These are phyloP conservation scores for Psilopogon haemacephalus DNA, from an alignment of 2,113 vertebrate genomes.

Conservation along the genomic window DNA sequence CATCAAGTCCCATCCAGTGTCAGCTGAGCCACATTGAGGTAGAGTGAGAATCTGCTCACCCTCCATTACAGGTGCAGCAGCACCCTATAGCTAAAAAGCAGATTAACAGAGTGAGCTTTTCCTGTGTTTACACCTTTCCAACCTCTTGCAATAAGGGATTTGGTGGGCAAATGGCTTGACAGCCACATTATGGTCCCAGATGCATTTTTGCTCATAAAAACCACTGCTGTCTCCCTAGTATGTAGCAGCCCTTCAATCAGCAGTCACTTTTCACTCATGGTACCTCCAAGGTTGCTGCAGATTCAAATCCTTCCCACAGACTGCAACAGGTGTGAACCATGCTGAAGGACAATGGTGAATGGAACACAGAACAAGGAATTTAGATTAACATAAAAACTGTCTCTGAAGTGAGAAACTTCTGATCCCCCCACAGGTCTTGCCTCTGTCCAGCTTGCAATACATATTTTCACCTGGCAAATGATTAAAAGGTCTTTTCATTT, in stretches of 20 bases:
- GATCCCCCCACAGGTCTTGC: not conserved
- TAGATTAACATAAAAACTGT: not conserved
- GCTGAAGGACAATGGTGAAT: not conserved
- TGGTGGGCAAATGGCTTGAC: not conserved
- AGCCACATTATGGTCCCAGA: not conserved
- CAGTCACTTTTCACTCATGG: not conserved
- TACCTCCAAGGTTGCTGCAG: not conserved
- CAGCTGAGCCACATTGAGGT: fast-evolving
- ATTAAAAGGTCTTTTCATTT: not conserved
- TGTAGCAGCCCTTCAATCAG: not conserved
- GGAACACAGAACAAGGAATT: not conserved
- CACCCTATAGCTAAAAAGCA: not conserved
- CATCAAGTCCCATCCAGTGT: fast-evolving
- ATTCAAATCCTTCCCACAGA: not conserved
- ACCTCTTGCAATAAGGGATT: not conserved
- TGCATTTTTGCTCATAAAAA: not conserved
- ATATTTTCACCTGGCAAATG: not conserved
- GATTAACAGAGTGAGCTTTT: not conserved
- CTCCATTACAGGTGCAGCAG: fast-evolving
- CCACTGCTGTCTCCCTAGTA: not conserved
- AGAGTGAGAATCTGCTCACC: not conserved
- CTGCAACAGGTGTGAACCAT: fast-evolving
- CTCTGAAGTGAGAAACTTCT: not conserved
- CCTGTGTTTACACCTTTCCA: not conserved
- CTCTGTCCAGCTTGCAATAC: not conserved